Evolutionary conservation across 2,797 vertebrate genomes (phyloP).

Genomic region (Paramormyrops hopkinsi): DNA sequence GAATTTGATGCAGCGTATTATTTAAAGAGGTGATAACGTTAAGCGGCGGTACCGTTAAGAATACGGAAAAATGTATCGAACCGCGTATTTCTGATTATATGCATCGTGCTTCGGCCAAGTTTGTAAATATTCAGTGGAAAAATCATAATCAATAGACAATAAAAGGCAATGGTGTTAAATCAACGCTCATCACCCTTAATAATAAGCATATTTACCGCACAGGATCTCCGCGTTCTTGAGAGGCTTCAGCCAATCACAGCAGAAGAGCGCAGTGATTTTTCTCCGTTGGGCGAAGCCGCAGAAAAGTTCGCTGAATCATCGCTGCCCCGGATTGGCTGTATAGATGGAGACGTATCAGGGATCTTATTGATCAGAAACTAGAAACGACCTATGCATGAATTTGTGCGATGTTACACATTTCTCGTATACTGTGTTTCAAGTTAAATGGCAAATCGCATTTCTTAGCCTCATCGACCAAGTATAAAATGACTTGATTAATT

Average conservation of each 20-base stretch:
- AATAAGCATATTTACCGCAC: not conserved
- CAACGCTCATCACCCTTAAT: not conserved
- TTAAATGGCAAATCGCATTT: not conserved
- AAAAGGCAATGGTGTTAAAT: not conserved
- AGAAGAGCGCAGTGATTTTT: not conserved
- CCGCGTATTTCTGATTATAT: not conserved
- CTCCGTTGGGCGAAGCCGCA: not conserved
- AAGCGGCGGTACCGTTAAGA: not conserved
- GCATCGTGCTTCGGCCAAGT: not conserved
- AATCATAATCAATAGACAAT: not conserved
- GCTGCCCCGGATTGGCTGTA: not conserved
- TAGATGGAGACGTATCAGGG: not conserved
- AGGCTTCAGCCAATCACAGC: not conserved
- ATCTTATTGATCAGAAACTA: not conserved
- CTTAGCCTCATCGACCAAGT: not conserved
- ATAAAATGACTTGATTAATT: not conserved
- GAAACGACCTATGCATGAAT: not conserved
- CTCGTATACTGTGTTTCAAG: not conserved
- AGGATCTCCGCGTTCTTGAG: not conserved
- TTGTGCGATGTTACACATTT: not conserved
- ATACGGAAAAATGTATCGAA: not conserved
- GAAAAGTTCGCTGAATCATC: not conserved
- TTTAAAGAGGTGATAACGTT: not conserved
- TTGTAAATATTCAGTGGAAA: not conserved
- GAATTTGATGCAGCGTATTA: not conserved